phyloP scores from a whole-genome alignment of 2,113 vertebrate genomes.

The Pelusios castaneus region DNA sequence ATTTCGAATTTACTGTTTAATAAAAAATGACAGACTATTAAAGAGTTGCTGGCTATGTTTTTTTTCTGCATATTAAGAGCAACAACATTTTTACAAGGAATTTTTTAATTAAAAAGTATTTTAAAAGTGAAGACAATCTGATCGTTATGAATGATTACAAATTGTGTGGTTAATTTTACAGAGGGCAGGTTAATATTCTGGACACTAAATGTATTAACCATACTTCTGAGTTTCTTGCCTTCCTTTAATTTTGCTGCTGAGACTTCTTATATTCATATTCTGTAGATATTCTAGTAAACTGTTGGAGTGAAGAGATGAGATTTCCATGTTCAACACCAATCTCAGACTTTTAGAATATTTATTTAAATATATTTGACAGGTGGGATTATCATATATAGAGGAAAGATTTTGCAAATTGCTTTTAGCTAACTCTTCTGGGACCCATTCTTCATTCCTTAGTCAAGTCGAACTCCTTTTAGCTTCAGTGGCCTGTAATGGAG shows the following conservation, averaged over 20 bases:
- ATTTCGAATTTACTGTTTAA: constrained; percentile 44
- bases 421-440: neutral
- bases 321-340: neutral
- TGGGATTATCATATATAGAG: neutral
- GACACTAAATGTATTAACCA: neutral
- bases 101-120: constrained; percentile 55
- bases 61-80: constrained; percentile 63
- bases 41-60: constrained; percentile 2
- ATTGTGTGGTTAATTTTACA: constrained; percentile 38
- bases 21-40: constrained; percentile 40
- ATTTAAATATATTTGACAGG: neutral
- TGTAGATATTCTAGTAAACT: neutral
- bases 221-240: neutral
- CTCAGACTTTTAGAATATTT: neutral
- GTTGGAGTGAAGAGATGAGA: fast-evolving
- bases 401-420: neutral
- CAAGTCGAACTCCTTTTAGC: neutral
- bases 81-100: constrained; percentile 50
- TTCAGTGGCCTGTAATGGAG: neutral
- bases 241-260: neutral
- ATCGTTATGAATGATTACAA: constrained; percentile 38
- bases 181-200: neutral
- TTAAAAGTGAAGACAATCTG: constrained; percentile 49
- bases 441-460: neutral
- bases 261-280: neutral